phyloP scores from a whole-genome alignment of 1,140 invertebrate genomes.

The Tyrophagus putrescentiae region DNA sequence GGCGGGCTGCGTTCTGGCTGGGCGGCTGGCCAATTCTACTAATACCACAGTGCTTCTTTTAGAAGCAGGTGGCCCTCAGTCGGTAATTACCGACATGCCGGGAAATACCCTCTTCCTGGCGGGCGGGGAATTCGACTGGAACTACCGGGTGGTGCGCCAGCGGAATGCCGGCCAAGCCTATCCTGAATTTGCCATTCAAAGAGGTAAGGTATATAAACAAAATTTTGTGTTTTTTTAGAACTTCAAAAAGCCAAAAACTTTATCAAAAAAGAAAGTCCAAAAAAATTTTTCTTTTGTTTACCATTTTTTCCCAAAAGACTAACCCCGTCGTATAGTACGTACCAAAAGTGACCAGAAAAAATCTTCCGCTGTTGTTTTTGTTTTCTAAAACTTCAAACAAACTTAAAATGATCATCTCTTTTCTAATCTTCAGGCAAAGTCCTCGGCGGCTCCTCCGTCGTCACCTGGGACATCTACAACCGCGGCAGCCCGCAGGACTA shows the following conservation, averaged over 20 bases:
- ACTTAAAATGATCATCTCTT: background rate
- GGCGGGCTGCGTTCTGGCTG: slow-evolving; percentile 80
- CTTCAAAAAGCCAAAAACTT: too few species aligned
- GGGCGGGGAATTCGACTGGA: slow-evolving; percentile 64
- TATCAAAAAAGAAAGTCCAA: too few species aligned
- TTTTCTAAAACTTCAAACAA: too few species aligned
- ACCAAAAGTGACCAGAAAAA: too few species aligned
- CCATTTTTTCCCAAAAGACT: too few species aligned
- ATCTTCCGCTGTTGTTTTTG: too few species aligned
- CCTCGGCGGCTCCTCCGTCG: slow-evolving; percentile 62
- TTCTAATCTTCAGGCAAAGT: slow-evolving; percentile 22
- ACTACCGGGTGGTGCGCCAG: slow-evolving; percentile 67
- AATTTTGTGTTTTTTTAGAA: too few species aligned
- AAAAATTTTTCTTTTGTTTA: too few species aligned
- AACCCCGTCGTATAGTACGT: too few species aligned
- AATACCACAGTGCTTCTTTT: slow-evolving; percentile 50
- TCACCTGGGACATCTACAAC: slow-evolving; percentile 88
- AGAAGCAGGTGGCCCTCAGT: slow-evolving; percentile 80
- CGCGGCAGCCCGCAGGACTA: slow-evolving; percentile 80
- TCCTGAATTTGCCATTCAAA: slow-evolving; percentile 38
- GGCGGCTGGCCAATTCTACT: slow-evolving; percentile 58
- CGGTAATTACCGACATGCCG: slow-evolving; percentile 72
- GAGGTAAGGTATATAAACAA: slow-evolving; percentile 9
- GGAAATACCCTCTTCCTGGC: slow-evolving; percentile 70
- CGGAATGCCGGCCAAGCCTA: slow-evolving; percentile 59